Percentiles rank a stretch among this genome's conserved stretches.
Evolutionary conservation across 2,888 invertebrate genomes (phyloP).

Genomic region (Ectemnius lituratus): DNA sequence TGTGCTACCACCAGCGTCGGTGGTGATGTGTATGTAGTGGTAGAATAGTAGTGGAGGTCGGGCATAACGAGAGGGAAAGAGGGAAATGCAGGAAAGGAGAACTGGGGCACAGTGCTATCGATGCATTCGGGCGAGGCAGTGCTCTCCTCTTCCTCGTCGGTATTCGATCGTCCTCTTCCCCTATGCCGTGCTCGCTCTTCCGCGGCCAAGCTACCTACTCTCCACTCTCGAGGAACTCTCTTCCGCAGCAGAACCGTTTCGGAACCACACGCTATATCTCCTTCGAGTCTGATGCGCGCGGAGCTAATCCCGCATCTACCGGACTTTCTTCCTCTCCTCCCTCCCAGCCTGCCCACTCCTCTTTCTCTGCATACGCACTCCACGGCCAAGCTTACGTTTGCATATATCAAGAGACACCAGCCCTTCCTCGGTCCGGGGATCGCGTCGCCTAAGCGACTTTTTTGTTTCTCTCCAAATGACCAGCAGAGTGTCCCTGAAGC

Average conservation of each 20-base stretch:
- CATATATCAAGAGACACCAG: constrained; percentile 56
- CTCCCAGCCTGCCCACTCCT: constrained; percentile 32
- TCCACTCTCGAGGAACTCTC: constrained; percentile 26
- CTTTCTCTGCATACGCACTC: constrained; percentile 47
- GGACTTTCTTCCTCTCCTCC: constrained; percentile 49
- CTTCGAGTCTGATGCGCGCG: constrained; percentile 19
- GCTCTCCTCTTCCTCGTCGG: constrained; percentile 52
- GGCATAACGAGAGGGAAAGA: constrained; percentile 17
- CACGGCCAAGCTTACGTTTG: constrained; percentile 57
- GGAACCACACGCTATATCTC: constrained; percentile 42
- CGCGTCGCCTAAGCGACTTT: constrained; percentile 49
- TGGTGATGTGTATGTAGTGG: no score
- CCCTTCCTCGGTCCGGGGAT: constrained; percentile 6
- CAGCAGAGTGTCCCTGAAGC: constrained; percentile 39
- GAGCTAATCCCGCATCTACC: constrained; percentile 55
- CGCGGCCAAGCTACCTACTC: constrained; percentile 32
- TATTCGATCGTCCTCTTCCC: constrained; percentile 16
- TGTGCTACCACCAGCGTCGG: neutral
- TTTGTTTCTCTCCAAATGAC: constrained; percentile 51
- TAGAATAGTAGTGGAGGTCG: neutral
- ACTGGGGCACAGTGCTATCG: constrained; percentile 68
- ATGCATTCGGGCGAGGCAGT: constrained; percentile 65
- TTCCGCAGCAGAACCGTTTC: constrained; percentile 47
- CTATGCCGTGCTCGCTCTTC: constrained; percentile 27
- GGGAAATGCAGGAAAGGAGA: constrained; percentile 48